phyloP scores from a whole-genome alignment of 1,140 invertebrate species.

The Macrobrachium rosenbergii region DNA sequence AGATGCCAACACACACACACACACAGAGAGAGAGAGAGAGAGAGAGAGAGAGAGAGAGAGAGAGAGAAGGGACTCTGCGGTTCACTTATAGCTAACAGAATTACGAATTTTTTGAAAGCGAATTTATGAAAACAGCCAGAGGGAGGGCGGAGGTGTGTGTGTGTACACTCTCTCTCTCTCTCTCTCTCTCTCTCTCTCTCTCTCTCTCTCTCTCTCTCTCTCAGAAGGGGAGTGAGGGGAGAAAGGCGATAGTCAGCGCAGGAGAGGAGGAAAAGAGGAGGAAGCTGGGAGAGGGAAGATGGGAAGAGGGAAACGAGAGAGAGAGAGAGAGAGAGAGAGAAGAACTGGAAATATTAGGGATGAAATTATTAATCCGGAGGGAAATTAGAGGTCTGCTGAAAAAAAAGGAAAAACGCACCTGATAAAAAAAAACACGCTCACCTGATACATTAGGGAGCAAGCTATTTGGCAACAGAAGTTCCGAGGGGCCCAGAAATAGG shows the following conservation, averaged over 20 bases:
- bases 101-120: background rate
- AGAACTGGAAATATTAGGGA: background rate
- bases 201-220: background rate
- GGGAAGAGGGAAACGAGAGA: background rate
- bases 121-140: background rate
- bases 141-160: background rate
- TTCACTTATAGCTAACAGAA: background rate
- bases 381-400: background rate
- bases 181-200: background rate
- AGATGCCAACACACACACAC: no score
- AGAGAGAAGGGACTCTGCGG: background rate
- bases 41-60: background rate
- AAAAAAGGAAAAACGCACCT: background rate
- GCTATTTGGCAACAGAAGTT: no score
- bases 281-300: background rate
- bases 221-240: background rate
- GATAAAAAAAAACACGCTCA: background rate
- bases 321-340: background rate
- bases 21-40: constrained; percentile 16
- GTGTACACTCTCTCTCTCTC: background rate
- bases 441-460: no score
- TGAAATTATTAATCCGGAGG: no score
- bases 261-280: background rate
- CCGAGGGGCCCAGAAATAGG: no score
- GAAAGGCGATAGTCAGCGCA: background rate